Evolutionary conservation across 2,888 invertebrate genomes (phyloP), one percentile per base, ranked within the genome.

Genomic region (Nemotelus pantherinus): DNA sequence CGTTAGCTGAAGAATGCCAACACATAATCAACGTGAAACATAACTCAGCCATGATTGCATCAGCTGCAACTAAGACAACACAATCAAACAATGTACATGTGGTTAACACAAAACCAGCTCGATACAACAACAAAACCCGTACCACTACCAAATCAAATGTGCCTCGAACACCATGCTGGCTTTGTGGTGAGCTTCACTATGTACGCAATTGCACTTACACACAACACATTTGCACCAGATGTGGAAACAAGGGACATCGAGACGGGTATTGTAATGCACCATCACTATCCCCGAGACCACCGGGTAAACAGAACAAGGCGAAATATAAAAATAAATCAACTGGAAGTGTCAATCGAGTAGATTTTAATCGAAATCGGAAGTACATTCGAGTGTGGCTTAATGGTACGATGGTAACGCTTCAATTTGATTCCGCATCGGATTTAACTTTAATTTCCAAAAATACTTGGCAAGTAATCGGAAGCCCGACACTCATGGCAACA

Each of bases 1-100:
- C 48, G 57, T 70, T 77, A 25, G 67, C 71, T 47, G 65, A 75
- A 53, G 77, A 79, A 76, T 76, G 72, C 43, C 57, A 53, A 53
- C 53, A n/a, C 2, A 53, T 53, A 53, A 53, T 53, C 53, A 53
- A 53, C 0, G 53, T 44, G 53, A 53, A 53, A 53, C 53, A 53
- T n/a, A 2, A 53, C 2, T 53, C 53, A 7, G 53, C 2, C 2
- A 53, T 53, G 53, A 53, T 53, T 2, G 53, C 2, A 2, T 10
- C 53, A 2, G 7, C 53, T 10, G n/a, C 9, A 25, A 25, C 25
- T 25, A 53, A 7, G n/a, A 7, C 2, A 2, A 2, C 9, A 10
- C 2, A 7, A 53, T 53, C 2, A 2, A 53, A 53, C 2, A 2
- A 53, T 53, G 53, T 53, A 0, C n/a, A n/a, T 53, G 53, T n/a